Conservation (phyloP, 2,113 vertebrate species). For the Talpa occidentalis region DNA sequence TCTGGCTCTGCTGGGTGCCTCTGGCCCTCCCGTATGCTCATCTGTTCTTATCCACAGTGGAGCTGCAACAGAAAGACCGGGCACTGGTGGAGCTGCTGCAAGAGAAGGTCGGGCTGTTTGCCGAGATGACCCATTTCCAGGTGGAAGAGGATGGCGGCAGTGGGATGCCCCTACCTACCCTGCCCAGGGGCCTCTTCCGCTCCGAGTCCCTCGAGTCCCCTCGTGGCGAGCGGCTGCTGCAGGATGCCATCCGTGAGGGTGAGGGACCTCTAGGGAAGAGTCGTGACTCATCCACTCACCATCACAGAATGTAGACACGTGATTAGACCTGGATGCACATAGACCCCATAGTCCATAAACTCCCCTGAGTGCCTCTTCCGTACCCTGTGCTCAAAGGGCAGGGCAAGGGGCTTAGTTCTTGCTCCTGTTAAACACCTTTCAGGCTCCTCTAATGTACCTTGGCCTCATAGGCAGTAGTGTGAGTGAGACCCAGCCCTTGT, state of each 20-base stretch:
- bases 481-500: not conserved
- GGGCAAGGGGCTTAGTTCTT: not conserved
- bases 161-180: conserved; percentile 70
- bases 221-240: conserved; percentile 89
- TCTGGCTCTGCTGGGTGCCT: not conserved
- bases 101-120: conserved; percentile 93
- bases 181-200: conserved; percentile 89
- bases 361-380: not conserved
- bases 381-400: not conserved
- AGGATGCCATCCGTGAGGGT: conserved; percentile 93
- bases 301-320: fast-evolving
- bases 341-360: not conserved
- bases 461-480: not conserved
- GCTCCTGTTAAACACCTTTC: not conserved
- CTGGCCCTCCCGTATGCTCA: not conserved
- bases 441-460: not conserved
- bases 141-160: conserved; percentile 83
- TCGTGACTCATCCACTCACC: too few relatives aligned
- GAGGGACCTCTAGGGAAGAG: not conserved
- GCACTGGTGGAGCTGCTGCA: conserved; percentile 92
- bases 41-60: conserved; percentile 83
- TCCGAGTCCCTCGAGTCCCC: conserved; percentile 89
- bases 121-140: conserved; percentile 89
- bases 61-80: conserved; percentile 92
- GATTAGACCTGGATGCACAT: not conserved